Evolutionary conservation across 2,797 vertebrate genomes (phyloP).

Genomic region (Babyrousa celebensis): DNA sequence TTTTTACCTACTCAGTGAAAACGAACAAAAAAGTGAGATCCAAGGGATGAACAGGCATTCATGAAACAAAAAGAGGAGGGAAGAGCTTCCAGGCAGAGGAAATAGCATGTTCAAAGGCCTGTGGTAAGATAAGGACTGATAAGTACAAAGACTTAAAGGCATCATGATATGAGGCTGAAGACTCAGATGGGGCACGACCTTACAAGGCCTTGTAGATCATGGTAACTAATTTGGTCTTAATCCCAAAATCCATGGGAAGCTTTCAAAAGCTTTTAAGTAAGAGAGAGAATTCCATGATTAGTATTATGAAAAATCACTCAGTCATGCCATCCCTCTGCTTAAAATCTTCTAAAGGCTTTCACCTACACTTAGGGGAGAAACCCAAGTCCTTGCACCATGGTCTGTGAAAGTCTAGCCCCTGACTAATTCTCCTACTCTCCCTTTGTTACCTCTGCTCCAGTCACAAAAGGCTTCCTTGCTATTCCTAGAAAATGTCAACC

Average conservation of each 20-base stretch:
- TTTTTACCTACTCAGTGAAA: constrained; percentile 13
- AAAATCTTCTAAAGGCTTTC: constrained; percentile 49
- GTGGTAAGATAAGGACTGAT: constrained; percentile 25
- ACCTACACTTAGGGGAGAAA: not conserved
- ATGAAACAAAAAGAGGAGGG: not conserved
- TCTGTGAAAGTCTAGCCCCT: not conserved
- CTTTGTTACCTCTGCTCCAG: not conserved
- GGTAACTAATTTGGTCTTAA: constrained; percentile 4
- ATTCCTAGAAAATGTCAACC: constrained; percentile 19
- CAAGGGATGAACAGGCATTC: constrained; percentile 16
- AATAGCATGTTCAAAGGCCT: not conserved
- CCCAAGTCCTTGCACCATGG: not conserved
- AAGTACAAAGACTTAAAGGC: not conserved
- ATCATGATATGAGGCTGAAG: not conserved
- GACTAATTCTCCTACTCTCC: not conserved
- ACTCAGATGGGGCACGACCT: not conserved
- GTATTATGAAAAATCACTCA: constrained; percentile 2
- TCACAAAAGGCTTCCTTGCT: not conserved
- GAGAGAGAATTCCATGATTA: not conserved
- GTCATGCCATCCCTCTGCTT: not conserved
- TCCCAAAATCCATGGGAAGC: not conserved
- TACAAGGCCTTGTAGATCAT: not conserved
- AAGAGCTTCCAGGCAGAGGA: not conserved
- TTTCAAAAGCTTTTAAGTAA: constrained; percentile 29
- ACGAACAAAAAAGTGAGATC: constrained; percentile 39